Percentiles rank a stretch among this genome's conserved stretches.
Conservation (phyloP, 2,797 vertebrate species). For the Neolamprologus multifasciatus region DNA sequence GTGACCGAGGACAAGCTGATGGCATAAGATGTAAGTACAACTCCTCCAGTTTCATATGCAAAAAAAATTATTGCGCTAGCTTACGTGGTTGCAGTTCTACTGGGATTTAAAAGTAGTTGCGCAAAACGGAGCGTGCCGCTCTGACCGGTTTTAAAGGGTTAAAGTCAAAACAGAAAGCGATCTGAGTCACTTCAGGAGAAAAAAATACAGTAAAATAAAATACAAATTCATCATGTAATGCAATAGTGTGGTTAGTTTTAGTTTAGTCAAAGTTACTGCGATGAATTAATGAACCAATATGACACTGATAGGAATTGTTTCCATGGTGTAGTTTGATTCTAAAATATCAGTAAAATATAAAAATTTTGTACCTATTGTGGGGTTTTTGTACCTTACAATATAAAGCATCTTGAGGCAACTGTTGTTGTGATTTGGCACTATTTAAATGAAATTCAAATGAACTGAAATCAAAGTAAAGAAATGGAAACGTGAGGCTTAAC, state of each 20-base stretch:
- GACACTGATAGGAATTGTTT: neutral
- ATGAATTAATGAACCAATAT: neutral
- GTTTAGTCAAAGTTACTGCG: neutral
- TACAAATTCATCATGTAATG: neutral
- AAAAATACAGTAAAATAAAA: neutral
- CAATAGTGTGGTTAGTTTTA: neutral
- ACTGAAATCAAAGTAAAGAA: neutral
- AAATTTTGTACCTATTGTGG: fast-evolving
- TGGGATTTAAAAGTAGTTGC: fast-evolving
- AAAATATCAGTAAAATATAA: neutral
- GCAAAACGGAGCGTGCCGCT: fast-evolving
- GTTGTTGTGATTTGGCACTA: neutral
- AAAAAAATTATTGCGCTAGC: too few species aligned
- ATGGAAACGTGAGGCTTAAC: neutral
- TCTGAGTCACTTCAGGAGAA: neutral
- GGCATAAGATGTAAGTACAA: too few species aligned
- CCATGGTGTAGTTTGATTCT: neutral
- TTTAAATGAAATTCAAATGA: fast-evolving
- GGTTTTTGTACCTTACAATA: neutral
- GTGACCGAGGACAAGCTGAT: too few species aligned
- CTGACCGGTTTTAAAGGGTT: too few species aligned
- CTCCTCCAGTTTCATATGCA: too few species aligned
- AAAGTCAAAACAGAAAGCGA: neutral
- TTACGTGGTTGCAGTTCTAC: fast-evolving
- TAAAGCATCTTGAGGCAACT: fast-evolving